These are phyloP conservation scores for Drosophila fungiperda DNA, from an alignment of 2,888 invertebrate genomes.

Conservation along the genomic window DNA sequence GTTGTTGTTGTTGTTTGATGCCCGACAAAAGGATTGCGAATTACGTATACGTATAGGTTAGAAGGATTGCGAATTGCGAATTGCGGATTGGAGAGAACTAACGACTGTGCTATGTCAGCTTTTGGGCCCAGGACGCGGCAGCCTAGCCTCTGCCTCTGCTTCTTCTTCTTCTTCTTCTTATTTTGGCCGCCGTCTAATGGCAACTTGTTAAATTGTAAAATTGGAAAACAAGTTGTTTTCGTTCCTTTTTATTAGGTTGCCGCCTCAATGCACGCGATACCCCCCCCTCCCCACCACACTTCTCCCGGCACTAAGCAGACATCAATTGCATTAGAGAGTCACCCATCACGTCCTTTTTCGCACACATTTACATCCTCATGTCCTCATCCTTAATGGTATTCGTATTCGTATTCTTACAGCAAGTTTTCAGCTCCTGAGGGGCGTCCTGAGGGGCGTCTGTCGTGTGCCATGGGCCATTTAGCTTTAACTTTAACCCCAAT, in stretches of 20 bases:
- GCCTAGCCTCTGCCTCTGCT: slow-evolving; percentile 6
- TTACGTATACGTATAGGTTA: slow-evolving; percentile 32
- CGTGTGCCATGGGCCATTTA: slow-evolving; percentile 80
- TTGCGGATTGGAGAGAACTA: slow-evolving; percentile 55
- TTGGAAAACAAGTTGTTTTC: slow-evolving; percentile 84
- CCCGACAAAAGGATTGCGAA: slow-evolving; percentile 77
- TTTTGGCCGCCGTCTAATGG: slow-evolving; percentile 64
- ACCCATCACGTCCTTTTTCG: slow-evolving; percentile 21
- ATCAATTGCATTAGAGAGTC: slow-evolving; percentile 82
- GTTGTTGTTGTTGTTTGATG: slow-evolving; percentile 31
- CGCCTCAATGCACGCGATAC: slow-evolving; percentile 71
- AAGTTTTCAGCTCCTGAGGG: slow-evolving; percentile 23
- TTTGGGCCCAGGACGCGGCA: background rate
- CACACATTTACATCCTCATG: slow-evolving; percentile 8
- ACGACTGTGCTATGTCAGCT: slow-evolving; percentile 52
- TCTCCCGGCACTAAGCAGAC: slow-evolving; percentile 49
- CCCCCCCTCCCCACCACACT: slow-evolving; percentile 1
- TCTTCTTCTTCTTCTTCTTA: slow-evolving; percentile 2
- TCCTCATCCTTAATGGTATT: background rate
- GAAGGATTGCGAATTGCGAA: slow-evolving; percentile 19
- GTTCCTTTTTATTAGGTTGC: slow-evolving; percentile 83
- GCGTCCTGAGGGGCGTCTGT: slow-evolving; percentile 21
- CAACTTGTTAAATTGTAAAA: slow-evolving; percentile 84
- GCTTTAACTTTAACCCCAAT: slow-evolving; percentile 55
- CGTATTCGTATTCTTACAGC: slow-evolving; percentile 9